Base-by-base conservation (phyloP, 2,888 invertebrate genomes). In the Drosophila pseudotalamancana region DNA sequence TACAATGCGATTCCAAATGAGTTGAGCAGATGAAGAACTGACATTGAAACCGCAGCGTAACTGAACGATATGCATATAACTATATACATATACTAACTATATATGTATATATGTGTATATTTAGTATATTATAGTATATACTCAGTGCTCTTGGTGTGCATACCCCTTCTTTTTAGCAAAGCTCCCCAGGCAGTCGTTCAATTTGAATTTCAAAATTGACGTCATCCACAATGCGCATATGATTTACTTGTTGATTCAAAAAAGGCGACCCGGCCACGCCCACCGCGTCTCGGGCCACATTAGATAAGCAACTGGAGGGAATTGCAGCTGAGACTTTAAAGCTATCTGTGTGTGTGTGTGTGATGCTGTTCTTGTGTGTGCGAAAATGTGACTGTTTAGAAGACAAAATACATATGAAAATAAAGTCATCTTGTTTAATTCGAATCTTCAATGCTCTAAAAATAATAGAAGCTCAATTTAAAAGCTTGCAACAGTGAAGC, bases 141-240 rank as follows among this genome's bases (percentile, higher is more conserved):
- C 23, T 16, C 32, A 43, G 3, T n/a, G 0, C 3, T 29, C 32
- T 12, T 32, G 2, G 8, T 32, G 14, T 25, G 43, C 25, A 2
- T n/a, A 14, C 31, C 18, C 37, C 42, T 31, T 6, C 16, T 18
- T 46, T 18, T 25, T 43, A 12, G 42, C 32, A 51, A 63, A 62
- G 66, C 78, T 81, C 76, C 82, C 82, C 50, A 46, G 86, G 86
- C 73, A 64, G 59, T 86, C 63, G 74, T 85, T 67, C 61, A 72
- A 82, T 85, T 82, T 82, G 81, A 82, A 82, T 82, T 82, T 82
- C 59, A 85, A 63, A 79, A 73, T 74, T 82, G 77, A 82, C 81
- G 77, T 85, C 81, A 81, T 81, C 57, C 60, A 66, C 72, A 82
- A 85, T 78, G 85, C 78, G 85, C 85, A 81, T 85, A 85, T 82